Conservation (phyloP, 2,797 vertebrate species). For the Gambelia wislizenii region DNA sequence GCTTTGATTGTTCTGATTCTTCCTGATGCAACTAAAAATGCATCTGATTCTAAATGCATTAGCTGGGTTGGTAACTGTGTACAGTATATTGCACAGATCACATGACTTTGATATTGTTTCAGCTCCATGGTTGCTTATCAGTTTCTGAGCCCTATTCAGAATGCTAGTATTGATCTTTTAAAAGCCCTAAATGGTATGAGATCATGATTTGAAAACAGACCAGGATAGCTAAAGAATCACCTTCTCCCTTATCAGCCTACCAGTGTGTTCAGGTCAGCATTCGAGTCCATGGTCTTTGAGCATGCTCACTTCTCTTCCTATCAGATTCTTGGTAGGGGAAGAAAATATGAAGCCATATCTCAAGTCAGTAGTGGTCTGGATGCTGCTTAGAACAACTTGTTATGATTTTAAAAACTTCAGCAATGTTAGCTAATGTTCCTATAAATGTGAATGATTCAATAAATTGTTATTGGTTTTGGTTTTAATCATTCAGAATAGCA, state of each 20-base stretch:
- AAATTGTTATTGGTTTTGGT: neutral
- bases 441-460: neutral
- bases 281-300: too few relatives aligned
- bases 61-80: neutral
- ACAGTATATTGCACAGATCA: neutral
- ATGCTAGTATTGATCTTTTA: neutral
- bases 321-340: neutral
- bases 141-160: neutral
- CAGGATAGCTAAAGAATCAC: neutral
- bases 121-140: neutral
- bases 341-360: neutral
- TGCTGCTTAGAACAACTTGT: neutral
- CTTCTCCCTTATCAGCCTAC: neutral
- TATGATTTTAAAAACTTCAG: neutral
- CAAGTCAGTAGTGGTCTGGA: neutral
- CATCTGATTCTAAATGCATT: too few relatives aligned
- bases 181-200: neutral
- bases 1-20: neutral
- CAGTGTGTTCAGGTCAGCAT: too few relatives aligned
- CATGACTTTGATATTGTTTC: neutral
- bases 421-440: neutral
- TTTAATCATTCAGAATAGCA: slow-evolving; percentile 1
- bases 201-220: neutral
- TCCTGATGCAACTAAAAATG: neutral
- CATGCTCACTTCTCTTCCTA: neutral